Evolutionary conservation across 2,888 invertebrate genomes (phyloP).

Genomic region (Heliconius cydno): DNA sequence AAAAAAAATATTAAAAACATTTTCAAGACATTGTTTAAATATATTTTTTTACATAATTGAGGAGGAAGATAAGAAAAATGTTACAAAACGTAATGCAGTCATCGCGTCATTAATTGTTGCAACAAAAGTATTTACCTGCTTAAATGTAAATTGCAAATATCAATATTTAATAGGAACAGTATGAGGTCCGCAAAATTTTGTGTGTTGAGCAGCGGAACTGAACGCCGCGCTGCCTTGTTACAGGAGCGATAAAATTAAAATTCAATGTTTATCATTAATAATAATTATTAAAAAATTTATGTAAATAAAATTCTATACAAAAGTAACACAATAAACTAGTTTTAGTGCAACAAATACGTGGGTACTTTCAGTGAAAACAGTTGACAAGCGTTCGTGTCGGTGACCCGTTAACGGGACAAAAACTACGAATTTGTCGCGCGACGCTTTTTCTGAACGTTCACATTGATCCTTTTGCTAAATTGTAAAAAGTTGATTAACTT

Average conservation of each 20-base stretch:
- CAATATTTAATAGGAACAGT: too few relatives aligned
- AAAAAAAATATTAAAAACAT: background rate
- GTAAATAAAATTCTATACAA: background rate
- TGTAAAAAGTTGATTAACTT: conserved; percentile 13
- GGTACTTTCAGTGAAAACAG: conserved; percentile 32
- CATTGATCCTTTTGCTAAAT: conserved; percentile 19
- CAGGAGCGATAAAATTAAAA: too few relatives aligned
- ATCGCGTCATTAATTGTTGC: background rate
- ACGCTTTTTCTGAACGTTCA: conserved; percentile 26
- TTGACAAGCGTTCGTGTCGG: conserved; percentile 40
- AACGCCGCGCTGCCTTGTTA: too few relatives aligned
- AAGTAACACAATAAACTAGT: conserved; percentile 24
- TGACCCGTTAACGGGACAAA: conserved; percentile 41
- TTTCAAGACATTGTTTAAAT: background rate
- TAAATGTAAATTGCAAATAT: background rate
- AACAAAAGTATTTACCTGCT: background rate
- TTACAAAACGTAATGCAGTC: background rate
- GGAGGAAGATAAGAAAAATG: background rate
- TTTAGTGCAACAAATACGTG: conserved; percentile 22
- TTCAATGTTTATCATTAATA: too few relatives aligned
- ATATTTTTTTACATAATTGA: background rate
- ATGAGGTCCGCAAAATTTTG: too few relatives aligned
- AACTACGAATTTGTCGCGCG: conserved; percentile 39
- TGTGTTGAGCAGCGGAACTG: too few relatives aligned
- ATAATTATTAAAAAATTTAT: too few relatives aligned